Conservation (phyloP, 2,888 invertebrate genomes). For the Diploptera punctata region DNA sequence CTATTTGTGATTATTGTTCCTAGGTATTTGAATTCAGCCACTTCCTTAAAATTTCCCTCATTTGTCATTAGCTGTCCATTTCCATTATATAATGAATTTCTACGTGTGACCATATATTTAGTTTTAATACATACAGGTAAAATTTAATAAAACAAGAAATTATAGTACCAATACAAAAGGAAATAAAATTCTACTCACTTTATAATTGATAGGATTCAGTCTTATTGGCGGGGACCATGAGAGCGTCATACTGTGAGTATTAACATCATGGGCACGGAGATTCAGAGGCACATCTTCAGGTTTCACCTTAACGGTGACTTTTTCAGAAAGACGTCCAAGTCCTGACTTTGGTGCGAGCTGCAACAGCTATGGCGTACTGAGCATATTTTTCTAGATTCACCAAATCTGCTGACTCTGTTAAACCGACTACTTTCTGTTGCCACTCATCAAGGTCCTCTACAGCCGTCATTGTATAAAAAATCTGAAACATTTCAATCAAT, state of each 20-base stretch:
- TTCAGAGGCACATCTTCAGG: conserved; percentile 93
- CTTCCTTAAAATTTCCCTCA: too few species aligned
- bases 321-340: conserved; percentile 86
- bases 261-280: conserved; percentile 87
- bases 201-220: conserved; percentile 87
- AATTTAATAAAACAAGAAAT: too few species aligned
- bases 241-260: conserved; percentile 92
- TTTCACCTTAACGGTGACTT: conserved; percentile 87
- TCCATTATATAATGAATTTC: too few species aligned
- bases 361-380: conserved; percentile 90
- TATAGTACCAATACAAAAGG: too few species aligned
- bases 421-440: conserved; percentile 83
- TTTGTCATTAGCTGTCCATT: too few species aligned
- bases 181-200: too few species aligned
- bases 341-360: conserved; percentile 82
- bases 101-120: too few species aligned
- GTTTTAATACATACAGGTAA: too few species aligned
- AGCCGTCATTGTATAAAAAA: conserved; percentile 92
- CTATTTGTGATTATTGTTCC: too few species aligned
- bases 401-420: conserved; percentile 89
- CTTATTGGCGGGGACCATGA: conserved; percentile 91
- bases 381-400: conserved; percentile 90
- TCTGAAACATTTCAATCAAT: too few species aligned
- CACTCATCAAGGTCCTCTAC: conserved; percentile 92
- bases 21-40: too few species aligned